Conservation (phyloP, 1,140 invertebrate species). For the Trachymyrmex cornetzi region DNA sequence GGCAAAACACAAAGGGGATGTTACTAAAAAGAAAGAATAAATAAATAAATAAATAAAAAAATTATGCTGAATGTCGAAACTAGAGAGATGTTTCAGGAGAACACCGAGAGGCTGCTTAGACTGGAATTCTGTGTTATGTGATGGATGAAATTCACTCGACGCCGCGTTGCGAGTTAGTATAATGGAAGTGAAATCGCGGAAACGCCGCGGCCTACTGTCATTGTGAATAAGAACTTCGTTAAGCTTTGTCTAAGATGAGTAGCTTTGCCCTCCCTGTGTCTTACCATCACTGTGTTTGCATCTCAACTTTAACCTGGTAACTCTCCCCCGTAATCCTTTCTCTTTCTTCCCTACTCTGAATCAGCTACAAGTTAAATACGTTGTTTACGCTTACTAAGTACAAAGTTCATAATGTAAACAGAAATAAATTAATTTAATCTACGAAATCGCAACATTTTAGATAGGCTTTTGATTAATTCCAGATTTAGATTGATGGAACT, state of each 20-base stretch:
- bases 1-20: constrained; percentile 61
- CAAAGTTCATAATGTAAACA: background rate
- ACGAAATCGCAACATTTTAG: background rate
- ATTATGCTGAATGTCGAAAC: constrained; percentile 11
- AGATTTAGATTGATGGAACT: background rate
- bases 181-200: constrained; percentile 77
- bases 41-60: background rate
- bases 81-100: constrained; percentile 52
- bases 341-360: background rate
- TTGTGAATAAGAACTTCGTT: constrained; percentile 79
- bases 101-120: constrained; percentile 68
- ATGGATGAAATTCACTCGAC: constrained; percentile 77
- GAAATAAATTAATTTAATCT: background rate
- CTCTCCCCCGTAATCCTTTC: constrained; percentile 50
- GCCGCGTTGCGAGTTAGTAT: constrained; percentile 72
- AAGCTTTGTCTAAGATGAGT: constrained; percentile 77
- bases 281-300: constrained; percentile 37
- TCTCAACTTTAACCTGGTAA: constrained; percentile 37
- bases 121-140: constrained; percentile 71
- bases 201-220: constrained; percentile 76
- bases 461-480: background rate
- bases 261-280: constrained; percentile 58
- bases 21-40: constrained; percentile 56
- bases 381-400: background rate
- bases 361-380: background rate